Evolutionary conservation across 2,113 vertebrate species (phyloP).

Genomic region (Rhea pennata): DNA sequence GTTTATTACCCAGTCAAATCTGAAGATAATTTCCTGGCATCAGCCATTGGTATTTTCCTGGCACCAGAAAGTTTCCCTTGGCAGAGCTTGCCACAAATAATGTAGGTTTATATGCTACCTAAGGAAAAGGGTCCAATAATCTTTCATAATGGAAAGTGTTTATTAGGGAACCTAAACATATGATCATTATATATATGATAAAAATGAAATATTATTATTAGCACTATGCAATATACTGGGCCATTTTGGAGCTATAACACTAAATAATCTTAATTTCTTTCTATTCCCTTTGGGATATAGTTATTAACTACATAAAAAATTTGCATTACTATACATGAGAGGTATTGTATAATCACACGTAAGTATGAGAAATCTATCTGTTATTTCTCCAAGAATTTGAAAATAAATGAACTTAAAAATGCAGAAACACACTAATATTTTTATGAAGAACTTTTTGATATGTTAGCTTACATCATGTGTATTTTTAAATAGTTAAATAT

Average conservation of each 20-base stretch:
- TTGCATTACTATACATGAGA: neutral
- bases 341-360: accelerated
- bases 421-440: neutral
- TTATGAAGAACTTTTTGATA: neutral
- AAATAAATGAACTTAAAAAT: neutral
- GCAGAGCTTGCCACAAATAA: neutral
- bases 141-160: neutral
- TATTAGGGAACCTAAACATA: neutral
- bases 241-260: neutral
- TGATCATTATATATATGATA: neutral
- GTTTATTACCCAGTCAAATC: slow-evolving; percentile 25
- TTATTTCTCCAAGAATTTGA: neutral
- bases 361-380: neutral
- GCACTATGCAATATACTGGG: neutral
- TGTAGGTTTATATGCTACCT: neutral
- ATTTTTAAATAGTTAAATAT: neutral
- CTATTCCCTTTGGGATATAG: neutral
- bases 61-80: neutral
- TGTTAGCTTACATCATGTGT: neutral
- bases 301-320: neutral
- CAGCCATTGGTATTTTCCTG: slow-evolving; percentile 2
- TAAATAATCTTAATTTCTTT: neutral
- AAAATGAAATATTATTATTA: neutral
- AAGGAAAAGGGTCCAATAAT: neutral
- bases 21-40: slow-evolving; percentile 47